Evolutionary conservation across 2,888 invertebrate genomes (phyloP).

Genomic region (Eupithecia exiguata): DNA sequence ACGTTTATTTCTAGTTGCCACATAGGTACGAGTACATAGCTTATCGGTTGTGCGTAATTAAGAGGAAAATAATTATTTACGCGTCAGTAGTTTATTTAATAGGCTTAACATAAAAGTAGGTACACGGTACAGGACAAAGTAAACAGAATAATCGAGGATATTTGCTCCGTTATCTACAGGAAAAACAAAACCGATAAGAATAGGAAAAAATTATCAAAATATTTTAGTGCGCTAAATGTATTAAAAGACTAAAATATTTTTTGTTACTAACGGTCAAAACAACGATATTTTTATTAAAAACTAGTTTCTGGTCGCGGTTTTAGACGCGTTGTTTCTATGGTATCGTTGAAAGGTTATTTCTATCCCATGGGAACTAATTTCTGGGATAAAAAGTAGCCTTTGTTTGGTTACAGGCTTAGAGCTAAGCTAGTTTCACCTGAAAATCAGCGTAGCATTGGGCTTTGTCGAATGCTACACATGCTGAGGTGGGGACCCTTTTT

Average conservation of each 20-base stretch:
- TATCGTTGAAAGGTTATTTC: too few relatives aligned
- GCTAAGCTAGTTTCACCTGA: too few relatives aligned
- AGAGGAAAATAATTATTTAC: constrained; percentile 1
- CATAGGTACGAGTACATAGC: not conserved
- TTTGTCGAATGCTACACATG: too few relatives aligned
- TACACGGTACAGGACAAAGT: not conserved
- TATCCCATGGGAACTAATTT: too few relatives aligned
- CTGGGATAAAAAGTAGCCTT: too few relatives aligned
- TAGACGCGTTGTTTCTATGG: too few relatives aligned
- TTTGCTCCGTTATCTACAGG: not conserved
- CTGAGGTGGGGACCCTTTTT: too few relatives aligned
- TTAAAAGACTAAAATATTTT: not conserved
- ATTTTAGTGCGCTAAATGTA: not conserved
- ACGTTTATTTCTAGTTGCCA: not conserved
- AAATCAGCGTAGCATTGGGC: too few relatives aligned
- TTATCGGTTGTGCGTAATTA: not conserved
- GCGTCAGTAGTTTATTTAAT: not conserved
- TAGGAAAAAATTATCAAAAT: not conserved
- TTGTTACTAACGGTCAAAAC: not conserved
- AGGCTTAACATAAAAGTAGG: not conserved
- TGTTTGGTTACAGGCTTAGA: too few relatives aligned
- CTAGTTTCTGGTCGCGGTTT: too few relatives aligned
- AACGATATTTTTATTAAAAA: not conserved
- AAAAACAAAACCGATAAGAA: not conserved
- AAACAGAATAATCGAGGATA: not conserved